Evolutionary conservation across 2,888 invertebrate genomes (phyloP), one percentile per base, ranked within the genome.

Genomic region (Encarsia formosa): DNA sequence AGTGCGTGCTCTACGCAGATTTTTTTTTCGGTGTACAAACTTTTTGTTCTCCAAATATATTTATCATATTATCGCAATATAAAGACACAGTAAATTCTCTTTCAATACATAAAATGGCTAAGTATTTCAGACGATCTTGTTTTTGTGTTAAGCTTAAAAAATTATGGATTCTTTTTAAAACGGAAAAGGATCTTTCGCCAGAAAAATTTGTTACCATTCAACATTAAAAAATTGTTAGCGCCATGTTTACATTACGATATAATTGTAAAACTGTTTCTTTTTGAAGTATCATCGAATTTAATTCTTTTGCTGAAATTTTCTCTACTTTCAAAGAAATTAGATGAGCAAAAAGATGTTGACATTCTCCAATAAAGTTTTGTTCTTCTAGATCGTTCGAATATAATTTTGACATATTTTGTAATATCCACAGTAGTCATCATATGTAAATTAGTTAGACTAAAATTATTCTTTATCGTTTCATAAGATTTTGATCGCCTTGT

Each of bases 281-380:
- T 20, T 20, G 3, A 38, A 38, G 13, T 9, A 38, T 38, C 13
- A 38, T 18, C 5, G 38, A 20, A 38, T 38, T 18, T 11, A 38
- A 15, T 15, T 40, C 40, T 16, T n/a, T 40, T 11, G 15, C 23
- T 3, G 49, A 71, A 76, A 83, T 78, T 60, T 45, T 24, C 22
- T 37, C 22, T 6, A 20, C 29, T 23, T 2, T 34, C 23, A 19
- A 41, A 15, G 50, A 19, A 44, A 19, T 53, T 20, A n/a, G n/a
- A n/a, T n/a, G n/a, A n/a, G n/a, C n/a, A n/a, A n/a, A n/a, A n/a
- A n/a, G n/a, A n/a, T n/a, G n/a, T n/a, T n/a, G n/a, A n/a, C n/a
- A n/a, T n/a, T n/a, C n/a, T n/a, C n/a, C n/a, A n/a, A n/a, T n/a
- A n/a, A n/a, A n/a, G n/a, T 26, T n/a, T n/a, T n/a, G n/a, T 42